Evolutionary conservation across 2,888 invertebrate genomes (phyloP).

Genomic region (Ophion slaviceki): DNA sequence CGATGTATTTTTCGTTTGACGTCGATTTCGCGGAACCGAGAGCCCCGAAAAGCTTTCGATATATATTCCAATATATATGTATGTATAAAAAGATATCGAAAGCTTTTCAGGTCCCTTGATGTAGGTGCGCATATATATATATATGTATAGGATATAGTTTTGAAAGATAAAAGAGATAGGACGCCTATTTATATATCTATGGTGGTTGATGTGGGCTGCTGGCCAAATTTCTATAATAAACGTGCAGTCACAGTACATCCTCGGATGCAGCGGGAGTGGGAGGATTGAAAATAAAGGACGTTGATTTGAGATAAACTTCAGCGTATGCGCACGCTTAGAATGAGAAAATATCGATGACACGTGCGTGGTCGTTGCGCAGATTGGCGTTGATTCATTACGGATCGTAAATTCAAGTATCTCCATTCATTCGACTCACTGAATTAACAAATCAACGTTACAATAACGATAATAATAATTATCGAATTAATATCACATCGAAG

Average conservation of each 20-base stretch:
- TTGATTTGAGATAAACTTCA: slow-evolving; percentile 2
- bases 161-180: not conserved
- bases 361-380: not conserved
- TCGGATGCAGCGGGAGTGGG: slow-evolving; percentile 34
- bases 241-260: slow-evolving; percentile 25
- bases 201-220: slow-evolving; percentile 45
- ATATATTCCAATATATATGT: not conserved
- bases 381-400: not conserved
- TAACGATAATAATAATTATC: not conserved
- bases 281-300: slow-evolving; percentile 14
- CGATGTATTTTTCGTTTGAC: slow-evolving; percentile 31
- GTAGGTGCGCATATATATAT: not conserved
- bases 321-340: not conserved
- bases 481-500: no score
- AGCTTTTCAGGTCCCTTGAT: not conserved
- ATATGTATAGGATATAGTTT: no score
- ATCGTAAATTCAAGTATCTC: not conserved
- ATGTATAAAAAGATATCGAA: no score
- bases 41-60: slow-evolving; percentile 36
- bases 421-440: not conserved
- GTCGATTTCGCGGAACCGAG: slow-evolving; percentile 44
- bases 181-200: not conserved
- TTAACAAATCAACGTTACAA: not conserved
- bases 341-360: not conserved
- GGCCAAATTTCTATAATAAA: slow-evolving; percentile 64